phyloP scores from a whole-genome alignment of 2,113 vertebrate genomes.

The Trogon melanurus region DNA sequence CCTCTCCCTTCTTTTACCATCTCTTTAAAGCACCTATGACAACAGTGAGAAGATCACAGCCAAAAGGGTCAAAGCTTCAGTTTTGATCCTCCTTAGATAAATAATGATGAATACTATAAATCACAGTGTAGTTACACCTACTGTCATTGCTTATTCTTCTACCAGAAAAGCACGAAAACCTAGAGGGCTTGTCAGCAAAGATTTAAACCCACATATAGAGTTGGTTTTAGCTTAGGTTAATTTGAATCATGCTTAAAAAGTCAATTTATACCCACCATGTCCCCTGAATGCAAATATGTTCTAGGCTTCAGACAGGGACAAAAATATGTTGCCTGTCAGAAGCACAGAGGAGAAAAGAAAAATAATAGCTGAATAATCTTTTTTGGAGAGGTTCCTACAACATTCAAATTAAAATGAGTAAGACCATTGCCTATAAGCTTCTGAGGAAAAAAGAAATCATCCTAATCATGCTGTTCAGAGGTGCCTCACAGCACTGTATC shows the following conservation, averaged over 20 bases:
- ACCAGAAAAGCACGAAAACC: neutral
- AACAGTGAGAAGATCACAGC: neutral
- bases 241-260: neutral
- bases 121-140: neutral
- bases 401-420: neutral
- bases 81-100: constrained; percentile 35
- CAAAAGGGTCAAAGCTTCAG: constrained; percentile 41
- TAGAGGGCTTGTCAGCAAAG: neutral
- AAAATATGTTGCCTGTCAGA: neutral
- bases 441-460: neutral
- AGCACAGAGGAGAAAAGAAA: neutral
- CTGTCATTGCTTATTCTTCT: neutral
- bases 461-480: neutral
- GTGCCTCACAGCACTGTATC: neutral
- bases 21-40: constrained; percentile 36
- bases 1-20: constrained; percentile 18
- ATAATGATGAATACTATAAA: constrained; percentile 23
- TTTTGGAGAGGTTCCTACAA: neutral
- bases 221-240: neutral
- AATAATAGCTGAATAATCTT: neutral
- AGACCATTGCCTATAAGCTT: neutral
- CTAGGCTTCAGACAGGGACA: neutral
- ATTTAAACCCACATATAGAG: neutral
- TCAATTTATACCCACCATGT: neutral
- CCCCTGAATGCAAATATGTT: neutral